Evolutionary conservation across 2,888 invertebrate genomes (phyloP).

Genomic region (Habrosyne pyritoides): DNA sequence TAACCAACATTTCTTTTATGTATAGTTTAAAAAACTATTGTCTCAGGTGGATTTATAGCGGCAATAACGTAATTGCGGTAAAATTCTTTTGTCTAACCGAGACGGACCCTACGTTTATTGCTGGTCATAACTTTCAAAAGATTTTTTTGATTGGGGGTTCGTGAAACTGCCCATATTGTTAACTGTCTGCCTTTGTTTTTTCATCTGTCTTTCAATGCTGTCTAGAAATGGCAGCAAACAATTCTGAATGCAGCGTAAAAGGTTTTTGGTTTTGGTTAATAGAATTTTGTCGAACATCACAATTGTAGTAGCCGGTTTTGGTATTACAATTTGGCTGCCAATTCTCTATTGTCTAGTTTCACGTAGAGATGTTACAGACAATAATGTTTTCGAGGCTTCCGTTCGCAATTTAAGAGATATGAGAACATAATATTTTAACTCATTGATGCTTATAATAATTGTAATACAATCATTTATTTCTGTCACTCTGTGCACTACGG

Average conservation of each 20-base stretch:
- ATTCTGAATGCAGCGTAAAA: slow-evolving; percentile 53
- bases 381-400: slow-evolving; percentile 56
- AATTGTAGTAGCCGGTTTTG: slow-evolving; percentile 50
- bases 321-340: slow-evolving; percentile 54
- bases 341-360: slow-evolving; percentile 55
- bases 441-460: too few species aligned
- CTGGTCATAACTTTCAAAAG: slow-evolving; percentile 53
- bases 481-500: slow-evolving; percentile 43
- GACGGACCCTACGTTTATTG: slow-evolving; percentile 61
- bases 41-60: slow-evolving; percentile 63
- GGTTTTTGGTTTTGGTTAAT: slow-evolving; percentile 56
- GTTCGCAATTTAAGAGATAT: slow-evolving; percentile 42
- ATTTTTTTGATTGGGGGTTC: slow-evolving; percentile 49
- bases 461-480: slow-evolving; percentile 53
- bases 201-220: slow-evolving; percentile 33
- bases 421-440: slow-evolving; percentile 37
- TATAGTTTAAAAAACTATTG: slow-evolving; percentile 56
- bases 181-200: slow-evolving; percentile 54
- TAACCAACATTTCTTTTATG: slow-evolving; percentile 41
- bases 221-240: slow-evolving; percentile 27
- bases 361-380: slow-evolving; percentile 55
- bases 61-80: slow-evolving; percentile 72
- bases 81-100: slow-evolving; percentile 59
- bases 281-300: slow-evolving; percentile 55
- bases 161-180: slow-evolving; percentile 57